A percentile compares a stretch with the other conserved stretches of the same genome.
phyloP scores from a whole-genome alignment of 2,797 vertebrate species.

The Pygocentrus nattereri region DNA sequence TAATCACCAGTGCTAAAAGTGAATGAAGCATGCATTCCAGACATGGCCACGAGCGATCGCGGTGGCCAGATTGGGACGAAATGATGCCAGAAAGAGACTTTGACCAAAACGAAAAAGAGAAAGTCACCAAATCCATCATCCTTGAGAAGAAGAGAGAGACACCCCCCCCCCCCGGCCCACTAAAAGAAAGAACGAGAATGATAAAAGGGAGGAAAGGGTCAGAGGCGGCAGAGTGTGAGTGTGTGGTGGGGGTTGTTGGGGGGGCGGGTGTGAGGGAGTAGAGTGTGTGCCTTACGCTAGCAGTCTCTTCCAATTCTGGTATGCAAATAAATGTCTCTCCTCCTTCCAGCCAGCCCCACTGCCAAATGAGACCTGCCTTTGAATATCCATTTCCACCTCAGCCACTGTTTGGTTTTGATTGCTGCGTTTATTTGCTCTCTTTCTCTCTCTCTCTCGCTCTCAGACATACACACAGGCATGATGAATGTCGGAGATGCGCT shows the following conservation, averaged over 20 bases:
- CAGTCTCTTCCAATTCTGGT: conserved; percentile 66
- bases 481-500: conserved; percentile 46
- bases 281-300: conserved; percentile 45
- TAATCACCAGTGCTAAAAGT: conserved; percentile 62
- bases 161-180: too few species aligned
- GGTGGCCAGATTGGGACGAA: conserved; percentile 30
- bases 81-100: conserved; percentile 23
- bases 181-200: conserved; percentile 36
- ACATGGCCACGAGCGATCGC: conserved; percentile 32
- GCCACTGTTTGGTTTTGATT: conserved; percentile 56
- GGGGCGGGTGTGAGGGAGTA: conserved; percentile 32
- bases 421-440: conserved; percentile 51
- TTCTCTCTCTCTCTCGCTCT: neutral
- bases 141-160: conserved; percentile 41
- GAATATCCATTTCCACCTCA: conserved; percentile 61
- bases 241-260: conserved; percentile 37
- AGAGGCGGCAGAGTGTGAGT: conserved; percentile 22
- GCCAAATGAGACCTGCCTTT: conserved; percentile 58
- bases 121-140: conserved; percentile 33
- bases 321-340: conserved; percentile 60
- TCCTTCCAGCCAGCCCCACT: conserved; percentile 42
- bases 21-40: conserved; percentile 49
- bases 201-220: conserved; percentile 7
- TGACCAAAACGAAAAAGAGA: conserved; percentile 18
- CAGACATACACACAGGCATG: conserved; percentile 12